Percentiles rank a stretch among this genome's conserved stretches.
phyloP scores from a whole-genome alignment of 92 coral and sea anemone genomes.

The Zoanthus gigantus region DNA sequence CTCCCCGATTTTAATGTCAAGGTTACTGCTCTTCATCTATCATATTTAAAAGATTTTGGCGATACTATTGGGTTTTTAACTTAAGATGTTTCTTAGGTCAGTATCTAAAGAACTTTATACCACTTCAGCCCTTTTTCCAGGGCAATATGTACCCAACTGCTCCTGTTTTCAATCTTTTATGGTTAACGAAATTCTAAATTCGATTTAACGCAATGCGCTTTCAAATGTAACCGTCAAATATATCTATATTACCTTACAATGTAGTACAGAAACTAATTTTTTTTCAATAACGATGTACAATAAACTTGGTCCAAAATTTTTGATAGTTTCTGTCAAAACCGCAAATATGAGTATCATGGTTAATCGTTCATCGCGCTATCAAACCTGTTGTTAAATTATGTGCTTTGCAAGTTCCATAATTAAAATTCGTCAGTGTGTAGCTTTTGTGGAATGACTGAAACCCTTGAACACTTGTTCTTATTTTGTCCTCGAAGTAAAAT shows the following conservation, averaged over 20 bases:
- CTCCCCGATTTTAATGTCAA: not conserved
- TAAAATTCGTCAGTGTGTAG: not conserved
- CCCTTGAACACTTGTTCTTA: not conserved
- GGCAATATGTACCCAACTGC: not conserved
- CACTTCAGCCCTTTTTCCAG: not conserved
- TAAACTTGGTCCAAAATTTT: not conserved
- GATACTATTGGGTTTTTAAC: not conserved
- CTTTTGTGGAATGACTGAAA: conserved; percentile 10
- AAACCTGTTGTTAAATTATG: not conserved
- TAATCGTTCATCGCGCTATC: not conserved
- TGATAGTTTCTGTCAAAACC: not conserved
- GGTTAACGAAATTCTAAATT: not conserved
- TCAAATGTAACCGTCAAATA: not conserved
- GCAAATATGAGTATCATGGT: not conserved
- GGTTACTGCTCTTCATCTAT: not conserved
- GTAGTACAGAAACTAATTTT: not conserved
- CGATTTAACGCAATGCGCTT: not conserved
- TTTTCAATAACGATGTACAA: not conserved
- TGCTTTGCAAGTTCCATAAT: not conserved
- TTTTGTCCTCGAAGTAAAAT: not conserved
- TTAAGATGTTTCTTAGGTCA: not conserved
- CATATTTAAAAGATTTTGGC: not conserved
- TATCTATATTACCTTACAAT: not conserved
- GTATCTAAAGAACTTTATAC: not conserved
- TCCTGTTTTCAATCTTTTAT: not conserved